A percentile compares a stretch with the other conserved stretches of the same genome.
These are phyloP conservation scores for Homarus americanus DNA, from an alignment of 1,140 invertebrate genomes.

Conservation along the genomic window DNA sequence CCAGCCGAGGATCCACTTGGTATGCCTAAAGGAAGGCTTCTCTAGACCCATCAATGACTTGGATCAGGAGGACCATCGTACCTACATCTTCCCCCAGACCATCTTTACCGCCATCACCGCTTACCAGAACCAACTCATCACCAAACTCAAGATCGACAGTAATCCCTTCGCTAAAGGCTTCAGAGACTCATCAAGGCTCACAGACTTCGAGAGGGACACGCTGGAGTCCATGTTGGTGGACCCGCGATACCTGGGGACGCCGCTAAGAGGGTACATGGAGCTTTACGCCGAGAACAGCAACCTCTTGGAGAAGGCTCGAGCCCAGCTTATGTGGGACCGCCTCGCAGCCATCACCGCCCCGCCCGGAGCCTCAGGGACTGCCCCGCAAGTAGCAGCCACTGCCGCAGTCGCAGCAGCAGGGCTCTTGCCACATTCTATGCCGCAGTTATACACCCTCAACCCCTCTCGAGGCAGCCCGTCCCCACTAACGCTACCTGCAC, in stretches of 20 bases:
- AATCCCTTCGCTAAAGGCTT: constrained; percentile 98
- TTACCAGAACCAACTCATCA: constrained; percentile 93
- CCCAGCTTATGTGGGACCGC: constrained; percentile 82
- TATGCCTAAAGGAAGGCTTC: no score
- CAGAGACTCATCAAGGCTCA: no score
- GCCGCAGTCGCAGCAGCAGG: constrained; percentile 75
- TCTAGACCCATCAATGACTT: no score
- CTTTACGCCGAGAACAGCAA: constrained; percentile 85
- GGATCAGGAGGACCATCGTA: no score
- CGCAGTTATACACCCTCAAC: constrained; percentile 76
- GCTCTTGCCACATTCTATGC: constrained; percentile 76
- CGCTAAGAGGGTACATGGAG: constrained; percentile 85
- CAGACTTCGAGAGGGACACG: no score
- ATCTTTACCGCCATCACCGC: constrained; percentile 95
- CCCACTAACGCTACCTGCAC: constrained; percentile 77
- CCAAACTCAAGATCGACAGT: constrained; percentile 94
- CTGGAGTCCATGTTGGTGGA: constrained; percentile 90
- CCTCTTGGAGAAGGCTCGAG: constrained; percentile 85
- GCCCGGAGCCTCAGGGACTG: constrained; percentile 68
- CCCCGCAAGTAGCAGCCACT: constrained; percentile 73
- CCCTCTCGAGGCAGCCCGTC: constrained; percentile 76
- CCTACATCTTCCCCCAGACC: constrained; percentile 88
- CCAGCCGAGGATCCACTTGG: no score
- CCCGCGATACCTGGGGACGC: constrained; percentile 86
- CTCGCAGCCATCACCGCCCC: constrained; percentile 75